Conservation (phyloP, 1,140 invertebrate species). For the Dendrolimus punctatus region DNA sequence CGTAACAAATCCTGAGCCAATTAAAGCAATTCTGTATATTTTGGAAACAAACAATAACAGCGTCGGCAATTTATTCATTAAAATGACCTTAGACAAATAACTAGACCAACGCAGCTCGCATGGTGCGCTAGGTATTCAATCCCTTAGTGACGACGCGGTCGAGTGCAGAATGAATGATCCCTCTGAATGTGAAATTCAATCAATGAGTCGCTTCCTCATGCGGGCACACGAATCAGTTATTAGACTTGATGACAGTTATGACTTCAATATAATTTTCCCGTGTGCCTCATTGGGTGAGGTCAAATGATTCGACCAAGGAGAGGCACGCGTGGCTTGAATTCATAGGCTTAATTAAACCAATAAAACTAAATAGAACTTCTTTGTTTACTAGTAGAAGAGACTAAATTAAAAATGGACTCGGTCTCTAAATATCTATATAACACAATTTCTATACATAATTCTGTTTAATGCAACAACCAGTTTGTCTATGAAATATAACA, state of each 20-base stretch:
- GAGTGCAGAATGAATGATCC: conserved; percentile 32
- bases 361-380: conserved; percentile 53
- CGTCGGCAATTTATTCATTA: conserved; percentile 3
- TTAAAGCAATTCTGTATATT: conserved; percentile 5
- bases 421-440: conserved; percentile 1
- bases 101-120: conserved; percentile 16
- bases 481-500: not conserved
- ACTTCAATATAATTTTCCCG: conserved; percentile 53
- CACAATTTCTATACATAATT: no score
- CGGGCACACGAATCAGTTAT: conserved; percentile 53
- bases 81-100: conserved; percentile 16
- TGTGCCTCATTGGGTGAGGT: conserved; percentile 49
- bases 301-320: conserved; percentile 52
- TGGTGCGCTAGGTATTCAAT: conserved; percentile 11
- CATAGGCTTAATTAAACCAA: conserved; percentile 46
- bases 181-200: conserved; percentile 44
- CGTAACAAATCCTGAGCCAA: not conserved
- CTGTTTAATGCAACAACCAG: no score
- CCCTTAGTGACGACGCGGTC: conserved; percentile 32
- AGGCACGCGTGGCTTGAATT: conserved; percentile 24
- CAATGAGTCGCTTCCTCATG: conserved; percentile 63
- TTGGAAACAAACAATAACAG: conserved; percentile 13
- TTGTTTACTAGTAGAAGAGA: conserved; percentile 34
- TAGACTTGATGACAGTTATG: conserved; percentile 56
- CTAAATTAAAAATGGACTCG: conserved; percentile 1